Percentiles rank a stretch among this genome's conserved stretches.
These are phyloP conservation scores for Mustelus asterias DNA, from an alignment of 2,113 vertebrate genomes.

Conservation along the genomic window DNA sequence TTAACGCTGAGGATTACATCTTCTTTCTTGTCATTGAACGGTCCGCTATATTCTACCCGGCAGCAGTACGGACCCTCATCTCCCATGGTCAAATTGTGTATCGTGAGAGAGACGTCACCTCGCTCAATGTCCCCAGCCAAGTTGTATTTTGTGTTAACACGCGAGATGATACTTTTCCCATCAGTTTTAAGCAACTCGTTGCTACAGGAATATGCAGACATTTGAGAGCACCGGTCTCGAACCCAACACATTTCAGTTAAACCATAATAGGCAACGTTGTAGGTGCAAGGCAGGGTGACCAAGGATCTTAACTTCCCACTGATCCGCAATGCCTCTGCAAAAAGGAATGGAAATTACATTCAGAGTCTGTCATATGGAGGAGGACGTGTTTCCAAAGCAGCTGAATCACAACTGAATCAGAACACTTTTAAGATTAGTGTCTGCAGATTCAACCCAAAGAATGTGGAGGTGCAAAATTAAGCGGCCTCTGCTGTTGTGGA, in stretches of 20 bases:
- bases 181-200: fast-evolving
- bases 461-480: not conserved
- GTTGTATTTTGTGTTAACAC: not conserved
- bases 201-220: not conserved
- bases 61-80: not conserved
- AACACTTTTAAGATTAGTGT: not conserved
- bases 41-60: fast-evolving
- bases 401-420: not conserved
- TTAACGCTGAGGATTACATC: not conserved
- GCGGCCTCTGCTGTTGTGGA: not conserved
- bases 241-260: not conserved
- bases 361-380: not conserved
- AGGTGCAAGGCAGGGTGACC: not conserved
- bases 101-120: not conserved
- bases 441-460: not conserved
- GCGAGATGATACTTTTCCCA: fast-evolving
- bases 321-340: not conserved
- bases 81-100: not conserved
- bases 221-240: not conserved
- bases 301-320: not conserved
- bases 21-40: not conserved
- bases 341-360: not conserved
- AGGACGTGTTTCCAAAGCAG: not conserved
- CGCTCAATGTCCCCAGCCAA: not conserved
- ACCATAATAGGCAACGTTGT: not conserved